Conservation (phyloP, 1,140 invertebrate species). For the Drosophila gunungcola region DNA sequence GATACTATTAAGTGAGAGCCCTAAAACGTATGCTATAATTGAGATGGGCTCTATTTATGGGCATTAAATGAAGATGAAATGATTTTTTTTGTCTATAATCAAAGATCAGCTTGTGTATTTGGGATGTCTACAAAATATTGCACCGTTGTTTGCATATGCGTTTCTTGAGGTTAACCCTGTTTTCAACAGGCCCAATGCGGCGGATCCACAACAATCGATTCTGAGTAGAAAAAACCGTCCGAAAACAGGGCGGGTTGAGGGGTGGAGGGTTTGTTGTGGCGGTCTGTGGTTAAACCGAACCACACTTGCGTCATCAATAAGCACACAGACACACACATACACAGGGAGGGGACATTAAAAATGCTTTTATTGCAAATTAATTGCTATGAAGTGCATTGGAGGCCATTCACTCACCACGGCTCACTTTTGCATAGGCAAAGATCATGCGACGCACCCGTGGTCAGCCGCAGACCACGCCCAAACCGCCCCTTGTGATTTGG, state of each 20-base stretch:
- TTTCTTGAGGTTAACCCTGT: neutral
- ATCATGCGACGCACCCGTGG: conserved; percentile 66
- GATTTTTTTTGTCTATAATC: no score
- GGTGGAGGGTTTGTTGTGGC: neutral
- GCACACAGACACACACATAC: conserved; percentile 20
- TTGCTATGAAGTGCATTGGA: conserved; percentile 74
- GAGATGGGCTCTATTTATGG: no score
- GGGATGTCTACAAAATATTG: no score
- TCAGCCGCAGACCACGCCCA: conserved; percentile 25
- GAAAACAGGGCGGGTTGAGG: neutral
- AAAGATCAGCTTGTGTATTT: no score
- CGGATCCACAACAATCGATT: conserved; percentile 48
- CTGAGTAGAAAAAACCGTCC: neutral
- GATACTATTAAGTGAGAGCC: neutral
- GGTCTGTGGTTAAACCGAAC: neutral
- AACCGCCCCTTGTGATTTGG: conserved; percentile 15
- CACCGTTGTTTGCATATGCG: no score
- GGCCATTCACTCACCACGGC: conserved; percentile 20
- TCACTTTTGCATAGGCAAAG: conserved; percentile 18
- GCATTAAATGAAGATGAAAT: no score
- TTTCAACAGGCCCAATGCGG: conserved; percentile 16
- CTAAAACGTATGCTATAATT: no score
- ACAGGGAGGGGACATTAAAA: conserved; percentile 51
- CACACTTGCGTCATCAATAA: conserved; percentile 56
- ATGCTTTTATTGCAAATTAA: conserved; percentile 81